Base-by-base conservation (phyloP, 2,797 vertebrate genomes). In the Acridotheres tristis region DNA sequence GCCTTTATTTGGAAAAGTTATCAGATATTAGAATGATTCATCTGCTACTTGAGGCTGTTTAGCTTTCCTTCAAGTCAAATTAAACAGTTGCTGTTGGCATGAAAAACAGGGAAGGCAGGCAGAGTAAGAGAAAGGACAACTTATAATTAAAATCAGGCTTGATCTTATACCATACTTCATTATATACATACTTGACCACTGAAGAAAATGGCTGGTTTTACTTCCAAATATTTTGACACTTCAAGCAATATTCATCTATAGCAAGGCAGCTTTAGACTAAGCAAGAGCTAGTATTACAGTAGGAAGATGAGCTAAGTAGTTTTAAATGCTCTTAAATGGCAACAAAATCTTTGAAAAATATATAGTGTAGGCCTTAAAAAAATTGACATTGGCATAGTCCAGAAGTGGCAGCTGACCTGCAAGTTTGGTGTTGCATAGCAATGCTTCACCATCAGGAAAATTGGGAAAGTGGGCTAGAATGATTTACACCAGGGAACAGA, bases 1-100 rank as follows among this genome's bases (percentile, higher is more conserved):
- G 72, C 69, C 82, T 89, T 93, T 85, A 62, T 96, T 89, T 94
- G 92, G 51, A 69, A 91, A 81, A 94, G 75, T 92, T 95, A 84
- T 76, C 90, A 88, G 84, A 69, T 89, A 90, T 61, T 76, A 93
- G 84, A 86, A 69, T 94, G 96, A 95, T 97, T 96, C 86, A 88
- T 85, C 81, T 95, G 36, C 83, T 79, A 50, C 91, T 94, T 93
- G 61, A 89, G 94, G 54, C 89, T 91, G 1, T 92, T 95, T 45
- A 72, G 84, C 79, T 94, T 89, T 91, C 66, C 85, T 92, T 96
- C 93, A 89, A 84, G 92, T 89, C 81, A 90, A 95, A 94, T 88
- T 88, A 93, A 91, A 72, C 76, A 75, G 61, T 78, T 87, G 86
- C 88, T 93, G 63, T 85, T 92, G 88, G 74, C 84, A 83, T 83